Evolutionary conservation across 2,113 vertebrate species (phyloP).

Genomic region (Benitochromis conjunctus): DNA sequence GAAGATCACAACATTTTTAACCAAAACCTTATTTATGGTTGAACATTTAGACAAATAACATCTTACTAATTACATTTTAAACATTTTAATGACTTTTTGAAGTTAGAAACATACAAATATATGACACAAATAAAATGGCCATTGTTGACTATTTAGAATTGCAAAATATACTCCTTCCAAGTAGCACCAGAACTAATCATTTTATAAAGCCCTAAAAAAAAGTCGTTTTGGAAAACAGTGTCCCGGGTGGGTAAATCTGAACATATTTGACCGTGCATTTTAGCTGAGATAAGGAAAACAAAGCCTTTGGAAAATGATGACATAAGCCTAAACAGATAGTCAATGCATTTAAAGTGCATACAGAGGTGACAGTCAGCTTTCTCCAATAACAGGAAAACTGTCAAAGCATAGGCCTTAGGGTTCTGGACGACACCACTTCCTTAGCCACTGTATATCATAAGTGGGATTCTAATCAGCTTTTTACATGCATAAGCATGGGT

Average conservation of each 20-base stretch:
- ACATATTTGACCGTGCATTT: background rate
- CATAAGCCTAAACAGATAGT: background rate
- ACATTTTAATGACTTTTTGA: background rate
- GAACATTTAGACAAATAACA: too few species aligned
- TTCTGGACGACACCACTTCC: too few species aligned
- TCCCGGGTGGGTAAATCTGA: background rate
- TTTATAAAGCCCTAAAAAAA: background rate
- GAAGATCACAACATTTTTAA: background rate
- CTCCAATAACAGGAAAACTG: background rate
- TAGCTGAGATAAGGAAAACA: background rate
- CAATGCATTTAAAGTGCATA: background rate
- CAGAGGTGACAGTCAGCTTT: background rate
- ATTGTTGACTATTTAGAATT: background rate
- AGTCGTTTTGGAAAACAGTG: background rate
- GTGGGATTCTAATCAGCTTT: background rate
- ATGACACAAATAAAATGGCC: background rate
- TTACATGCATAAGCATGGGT: background rate
- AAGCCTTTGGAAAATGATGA: background rate
- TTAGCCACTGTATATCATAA: background rate
- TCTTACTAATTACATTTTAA: background rate
- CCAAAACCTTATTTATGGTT: too few species aligned
- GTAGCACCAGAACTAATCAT: background rate
- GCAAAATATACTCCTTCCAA: background rate
- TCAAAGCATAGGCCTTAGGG: background rate
- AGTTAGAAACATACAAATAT: background rate